phyloP scores from a whole-genome alignment of 2,113 vertebrate genomes.

The Anolis carolinensis region DNA sequence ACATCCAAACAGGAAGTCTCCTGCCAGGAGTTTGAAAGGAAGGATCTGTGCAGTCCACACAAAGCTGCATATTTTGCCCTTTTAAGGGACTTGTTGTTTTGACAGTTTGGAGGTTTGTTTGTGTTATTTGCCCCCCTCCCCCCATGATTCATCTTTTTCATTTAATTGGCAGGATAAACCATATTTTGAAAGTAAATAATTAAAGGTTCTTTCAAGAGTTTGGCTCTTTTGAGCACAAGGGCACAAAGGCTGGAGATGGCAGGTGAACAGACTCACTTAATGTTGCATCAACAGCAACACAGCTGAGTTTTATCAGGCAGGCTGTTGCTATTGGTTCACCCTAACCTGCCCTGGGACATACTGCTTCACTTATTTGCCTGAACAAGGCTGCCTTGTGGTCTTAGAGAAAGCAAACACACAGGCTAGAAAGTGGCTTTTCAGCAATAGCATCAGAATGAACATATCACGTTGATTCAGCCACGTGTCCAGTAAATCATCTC shows the following conservation, averaged over 20 bases:
- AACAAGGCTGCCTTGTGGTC: slow-evolving; percentile 61
- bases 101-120: slow-evolving; percentile 59
- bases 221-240: background rate
- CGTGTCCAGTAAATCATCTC: background rate
- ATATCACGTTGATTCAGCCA: slow-evolving; percentile 13
- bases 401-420: slow-evolving; percentile 22
- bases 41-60: slow-evolving; percentile 48
- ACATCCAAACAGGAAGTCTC: slow-evolving; percentile 66
- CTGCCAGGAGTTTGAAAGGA: slow-evolving; percentile 64
- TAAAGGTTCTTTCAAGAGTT: slow-evolving; percentile 43
- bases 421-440: slow-evolving; percentile 37
- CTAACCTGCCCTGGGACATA: slow-evolving; percentile 47
- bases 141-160: slow-evolving; percentile 56
- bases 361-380: slow-evolving; percentile 45
- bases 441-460: slow-evolving; percentile 15
- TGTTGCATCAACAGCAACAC: slow-evolving; percentile 54
- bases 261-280: slow-evolving; percentile 53
- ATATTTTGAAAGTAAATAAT: slow-evolving; percentile 54
- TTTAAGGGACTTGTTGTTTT: slow-evolving; percentile 69
- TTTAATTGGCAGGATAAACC: slow-evolving; percentile 58
- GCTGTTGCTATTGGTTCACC: slow-evolving; percentile 33
- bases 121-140: slow-evolving; percentile 39
- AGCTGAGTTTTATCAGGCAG: slow-evolving; percentile 54
- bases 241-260: slow-evolving; percentile 32
- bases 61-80: slow-evolving; percentile 62